Conservation (phyloP, 1,140 invertebrate species). For the Dermatophagoides farinae region DNA sequence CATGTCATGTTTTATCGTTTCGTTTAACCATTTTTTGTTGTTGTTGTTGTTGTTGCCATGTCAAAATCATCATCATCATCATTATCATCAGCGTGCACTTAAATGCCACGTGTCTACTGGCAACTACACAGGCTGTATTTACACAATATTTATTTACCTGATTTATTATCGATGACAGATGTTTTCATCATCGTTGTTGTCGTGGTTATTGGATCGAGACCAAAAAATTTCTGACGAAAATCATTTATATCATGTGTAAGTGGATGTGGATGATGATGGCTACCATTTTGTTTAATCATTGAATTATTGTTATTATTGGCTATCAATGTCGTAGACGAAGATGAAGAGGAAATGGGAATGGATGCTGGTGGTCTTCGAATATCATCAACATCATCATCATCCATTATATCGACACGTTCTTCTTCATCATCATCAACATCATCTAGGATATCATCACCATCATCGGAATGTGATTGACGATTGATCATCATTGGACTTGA, state of each 20-base stretch:
- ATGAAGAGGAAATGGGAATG: neutral
- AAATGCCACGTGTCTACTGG: neutral
- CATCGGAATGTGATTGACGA: neutral
- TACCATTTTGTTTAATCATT: neutral
- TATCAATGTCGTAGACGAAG: neutral
- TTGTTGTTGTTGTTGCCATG: no score
- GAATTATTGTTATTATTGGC: neutral
- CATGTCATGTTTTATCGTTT: neutral
- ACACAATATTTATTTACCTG: neutral
- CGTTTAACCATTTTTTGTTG: no score
- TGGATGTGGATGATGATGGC: neutral
- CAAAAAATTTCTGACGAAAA: slow-evolving; percentile 3
- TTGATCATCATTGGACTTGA: neutral
- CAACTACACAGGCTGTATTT: neutral
- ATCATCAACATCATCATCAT: slow-evolving; percentile 10
- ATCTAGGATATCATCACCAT: slow-evolving; percentile 6
- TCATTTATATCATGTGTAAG: neutral
- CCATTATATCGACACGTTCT: slow-evolving; percentile 12
- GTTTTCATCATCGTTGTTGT: no score
- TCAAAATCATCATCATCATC: neutral
- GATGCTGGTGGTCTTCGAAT: no score
- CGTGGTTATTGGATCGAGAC: neutral
- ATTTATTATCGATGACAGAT: neutral
- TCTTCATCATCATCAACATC: slow-evolving; percentile 15
- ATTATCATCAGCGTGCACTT: neutral